Evolutionary conservation across 2,797 vertebrate species (phyloP), one percentile per base, ranked within the genome.

Genomic region (Brachyalestes nurse): DNA sequence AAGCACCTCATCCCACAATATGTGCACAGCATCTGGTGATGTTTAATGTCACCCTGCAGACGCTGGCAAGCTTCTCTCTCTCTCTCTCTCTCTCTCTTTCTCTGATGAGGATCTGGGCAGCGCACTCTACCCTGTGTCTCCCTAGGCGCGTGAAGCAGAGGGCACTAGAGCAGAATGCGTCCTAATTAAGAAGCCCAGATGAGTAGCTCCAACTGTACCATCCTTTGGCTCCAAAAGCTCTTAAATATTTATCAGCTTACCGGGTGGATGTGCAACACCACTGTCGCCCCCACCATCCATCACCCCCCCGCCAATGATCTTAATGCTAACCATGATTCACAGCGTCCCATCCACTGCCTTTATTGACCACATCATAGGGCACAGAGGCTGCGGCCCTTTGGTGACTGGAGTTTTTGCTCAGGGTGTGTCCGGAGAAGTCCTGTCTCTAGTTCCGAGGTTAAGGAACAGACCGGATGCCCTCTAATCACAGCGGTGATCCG

Each of bases 31-130:
- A 88, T 88, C 89, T 90, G 89, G 81, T 81, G 84, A 87, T 88
- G 87, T 87, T 88, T 88, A 88, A 90, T 89, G 88, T 88, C 88
- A 88, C 86, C 85, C 87, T 79, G 88, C 89, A 87, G 85, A 88
- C 84, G 81, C 78, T 77, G 87, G 80, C 74, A 66, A 82, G 77
- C 76, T 77, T 81, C 66, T 76, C 83, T 72, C 80, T 72, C 71
- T 51, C 60, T 60, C 72, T 65, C 58, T 62, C 79, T 77, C 76
- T 64, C 64, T 78, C 62, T 67, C 74, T 74, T 71, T 61, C 57
- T 77, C 49, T 47, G 72, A 80, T 78, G 79, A 80, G 80, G 83
- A 79, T 80, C 79, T 72, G 58, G 81, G 83, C 73, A 70, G 77
- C 65, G 19, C 66, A 53, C 80, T 83, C 74, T 83, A 77, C 70